Conservation (phyloP, 1,140 invertebrate genomes). For the Papilio glaucus region DNA sequence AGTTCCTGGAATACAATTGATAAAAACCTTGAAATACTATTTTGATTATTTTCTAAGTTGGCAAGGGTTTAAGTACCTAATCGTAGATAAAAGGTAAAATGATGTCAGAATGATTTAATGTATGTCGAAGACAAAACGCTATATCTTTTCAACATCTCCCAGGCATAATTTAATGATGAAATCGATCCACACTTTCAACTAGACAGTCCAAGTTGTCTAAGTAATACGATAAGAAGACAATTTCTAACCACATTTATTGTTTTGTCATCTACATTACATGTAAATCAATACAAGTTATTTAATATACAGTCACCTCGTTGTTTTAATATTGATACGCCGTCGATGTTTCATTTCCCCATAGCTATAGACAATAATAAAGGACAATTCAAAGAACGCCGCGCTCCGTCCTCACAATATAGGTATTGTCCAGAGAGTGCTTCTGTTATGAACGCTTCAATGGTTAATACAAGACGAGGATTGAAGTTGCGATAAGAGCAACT, state of each 20-base stretch:
- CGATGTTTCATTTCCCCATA: background rate
- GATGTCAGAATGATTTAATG: no score
- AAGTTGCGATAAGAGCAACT: conserved; percentile 34
- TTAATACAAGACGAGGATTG: conserved; percentile 54
- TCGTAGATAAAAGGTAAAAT: no score
- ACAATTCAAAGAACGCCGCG: background rate
- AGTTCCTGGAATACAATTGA: no score
- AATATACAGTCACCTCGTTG: background rate
- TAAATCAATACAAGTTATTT: conserved; percentile 8
- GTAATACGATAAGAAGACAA: background rate
- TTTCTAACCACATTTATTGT: conserved; percentile 1
- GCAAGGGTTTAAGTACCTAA: no score
- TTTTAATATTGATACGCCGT: background rate
- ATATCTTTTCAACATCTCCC: no score
- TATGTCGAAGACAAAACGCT: no score
- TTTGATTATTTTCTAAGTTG: no score
- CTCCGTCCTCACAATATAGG: conserved; percentile 45
- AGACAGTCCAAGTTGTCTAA: background rate
- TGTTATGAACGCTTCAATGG: conserved; percentile 62
- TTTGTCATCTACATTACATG: background rate
- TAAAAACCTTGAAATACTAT: no score
- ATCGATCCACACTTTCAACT: background rate
- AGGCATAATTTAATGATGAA: no score
- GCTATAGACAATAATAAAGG: conserved; percentile 2
- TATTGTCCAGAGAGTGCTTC: conserved; percentile 59